Percentiles rank a stretch among this genome's conserved stretches.
These are phyloP conservation scores for Lasius fuliginosus DNA, from an alignment of 2,888 invertebrate genomes.

Conservation along the genomic window DNA sequence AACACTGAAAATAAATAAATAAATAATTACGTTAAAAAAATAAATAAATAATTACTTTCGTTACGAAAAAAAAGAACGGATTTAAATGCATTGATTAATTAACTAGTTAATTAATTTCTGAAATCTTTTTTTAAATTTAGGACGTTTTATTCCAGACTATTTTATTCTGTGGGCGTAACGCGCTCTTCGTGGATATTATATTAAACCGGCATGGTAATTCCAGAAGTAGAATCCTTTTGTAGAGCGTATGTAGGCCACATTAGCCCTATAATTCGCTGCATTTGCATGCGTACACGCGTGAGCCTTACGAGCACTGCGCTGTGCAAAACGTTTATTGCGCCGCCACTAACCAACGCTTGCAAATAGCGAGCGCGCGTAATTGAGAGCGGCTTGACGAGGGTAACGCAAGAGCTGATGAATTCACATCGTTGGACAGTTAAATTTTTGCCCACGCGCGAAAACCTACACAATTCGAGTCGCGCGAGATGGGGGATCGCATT, in stretches of 20 bases:
- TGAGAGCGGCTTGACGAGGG: slow-evolving; percentile 49
- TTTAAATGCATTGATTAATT: not conserved
- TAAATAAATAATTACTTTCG: not conserved
- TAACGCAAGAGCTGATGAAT: slow-evolving; percentile 47
- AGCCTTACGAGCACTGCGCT: slow-evolving; percentile 44
- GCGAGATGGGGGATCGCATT: slow-evolving; percentile 8
- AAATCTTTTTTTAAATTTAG: not conserved
- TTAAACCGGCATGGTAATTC: slow-evolving; percentile 35
- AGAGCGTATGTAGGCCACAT: slow-evolving; percentile 46
- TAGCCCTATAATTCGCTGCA: slow-evolving; percentile 50
- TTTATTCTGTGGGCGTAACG: not conserved
- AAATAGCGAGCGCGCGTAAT: slow-evolving; percentile 43
- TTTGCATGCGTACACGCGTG: slow-evolving; percentile 55
- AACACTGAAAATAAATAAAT: not conserved
- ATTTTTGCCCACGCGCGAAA: slow-evolving; percentile 9
- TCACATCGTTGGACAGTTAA: slow-evolving; percentile 12
- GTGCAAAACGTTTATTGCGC: slow-evolving; percentile 52
- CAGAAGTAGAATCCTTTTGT: slow-evolving; percentile 53
- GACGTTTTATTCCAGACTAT: slow-evolving; percentile 6
- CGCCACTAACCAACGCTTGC: slow-evolving; percentile 44
- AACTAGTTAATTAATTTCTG: not conserved
- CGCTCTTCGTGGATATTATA: slow-evolving; percentile 20
- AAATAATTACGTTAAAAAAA: not conserved
- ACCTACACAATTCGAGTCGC: not conserved
- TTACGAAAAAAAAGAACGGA: not conserved